phyloP scores from a whole-genome alignment of 2,797 vertebrate genomes.

The Enteromius thamalakanensis region DNA sequence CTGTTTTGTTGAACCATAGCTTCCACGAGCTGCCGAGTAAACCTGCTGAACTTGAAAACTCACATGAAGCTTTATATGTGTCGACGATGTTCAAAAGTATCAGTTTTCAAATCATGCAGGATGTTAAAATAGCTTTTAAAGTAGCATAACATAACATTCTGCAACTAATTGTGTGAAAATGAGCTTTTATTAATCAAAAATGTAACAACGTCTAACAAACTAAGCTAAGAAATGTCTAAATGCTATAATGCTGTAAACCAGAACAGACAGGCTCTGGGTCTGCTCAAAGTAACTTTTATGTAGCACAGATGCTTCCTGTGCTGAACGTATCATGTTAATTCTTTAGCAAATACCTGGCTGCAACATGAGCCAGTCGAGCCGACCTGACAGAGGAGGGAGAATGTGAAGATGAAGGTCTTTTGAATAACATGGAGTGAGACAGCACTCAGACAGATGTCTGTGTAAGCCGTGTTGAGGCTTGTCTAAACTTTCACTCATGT shows the following conservation, averaged over 20 bases:
- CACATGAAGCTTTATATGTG: no score
- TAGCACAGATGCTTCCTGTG: not conserved
- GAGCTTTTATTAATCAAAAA: no score
- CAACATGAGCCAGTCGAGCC: not conserved
- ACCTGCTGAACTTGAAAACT: no score
- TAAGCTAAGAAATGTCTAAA: not conserved
- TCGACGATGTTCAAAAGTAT: no score
- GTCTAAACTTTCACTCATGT: not conserved
- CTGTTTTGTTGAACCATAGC: no score
- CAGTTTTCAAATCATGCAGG: no score
- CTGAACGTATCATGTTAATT: conserved; percentile 7
- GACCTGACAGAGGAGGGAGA: not conserved
- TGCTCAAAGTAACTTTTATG: not conserved
- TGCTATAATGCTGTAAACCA: not conserved
- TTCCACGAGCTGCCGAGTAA: no score
- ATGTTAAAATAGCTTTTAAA: no score
- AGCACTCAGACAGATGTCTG: conserved; percentile 22
- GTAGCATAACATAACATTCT: no score
- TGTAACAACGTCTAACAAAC: not conserved
- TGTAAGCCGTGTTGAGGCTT: conserved; percentile 15
- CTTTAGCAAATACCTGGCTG: not conserved
- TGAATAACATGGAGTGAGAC: conserved; percentile 35
- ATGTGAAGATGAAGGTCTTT: not conserved
- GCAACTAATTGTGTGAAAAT: no score
- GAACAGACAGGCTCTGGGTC: not conserved